Conservation (phyloP, 1,140 invertebrate genomes). For the Drosophila bifasciata region DNA sequence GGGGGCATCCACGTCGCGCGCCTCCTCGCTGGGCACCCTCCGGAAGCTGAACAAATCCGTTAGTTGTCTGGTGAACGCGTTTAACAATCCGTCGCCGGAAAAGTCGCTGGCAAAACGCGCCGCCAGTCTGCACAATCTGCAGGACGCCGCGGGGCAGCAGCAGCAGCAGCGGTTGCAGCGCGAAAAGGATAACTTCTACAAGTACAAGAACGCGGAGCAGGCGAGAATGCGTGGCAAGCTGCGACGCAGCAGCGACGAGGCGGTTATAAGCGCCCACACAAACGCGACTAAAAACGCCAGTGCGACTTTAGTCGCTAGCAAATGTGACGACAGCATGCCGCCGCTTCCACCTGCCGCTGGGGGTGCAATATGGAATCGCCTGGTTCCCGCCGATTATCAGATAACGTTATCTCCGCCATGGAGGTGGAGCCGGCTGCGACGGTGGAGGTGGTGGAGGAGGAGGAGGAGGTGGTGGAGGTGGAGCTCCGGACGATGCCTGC, state of each 20-base stretch:
- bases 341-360: not conserved
- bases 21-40: slow-evolving; percentile 56
- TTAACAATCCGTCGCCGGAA: slow-evolving; percentile 57
- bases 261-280: not conserved
- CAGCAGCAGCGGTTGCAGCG: slow-evolving; percentile 39
- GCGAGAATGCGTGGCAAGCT: slow-evolving; percentile 63
- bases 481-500: slow-evolving; percentile 18
- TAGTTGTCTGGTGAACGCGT: slow-evolving; percentile 73
- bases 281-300: slow-evolving; percentile 6
- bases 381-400: slow-evolving; percentile 25
- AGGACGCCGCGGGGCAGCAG: slow-evolving; percentile 10
- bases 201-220: slow-evolving; percentile 83
- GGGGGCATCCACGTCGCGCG: slow-evolving; percentile 7
- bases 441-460: not conserved
- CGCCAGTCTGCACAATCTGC: slow-evolving; percentile 73
- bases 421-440: not conserved
- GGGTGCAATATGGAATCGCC: not conserved
- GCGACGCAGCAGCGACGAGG: slow-evolving; percentile 38
- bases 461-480: slow-evolving; percentile 13
- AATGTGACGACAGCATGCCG: slow-evolving; percentile 25
- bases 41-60: slow-evolving; percentile 77
- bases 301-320: slow-evolving; percentile 24
- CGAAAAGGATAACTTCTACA: slow-evolving; percentile 81
- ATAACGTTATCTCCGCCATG: slow-evolving; percentile 22
- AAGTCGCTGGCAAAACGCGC: slow-evolving; percentile 60